These are phyloP conservation scores for Diprion similis DNA, from an alignment of 1,140 invertebrate species.

Conservation along the genomic window DNA sequence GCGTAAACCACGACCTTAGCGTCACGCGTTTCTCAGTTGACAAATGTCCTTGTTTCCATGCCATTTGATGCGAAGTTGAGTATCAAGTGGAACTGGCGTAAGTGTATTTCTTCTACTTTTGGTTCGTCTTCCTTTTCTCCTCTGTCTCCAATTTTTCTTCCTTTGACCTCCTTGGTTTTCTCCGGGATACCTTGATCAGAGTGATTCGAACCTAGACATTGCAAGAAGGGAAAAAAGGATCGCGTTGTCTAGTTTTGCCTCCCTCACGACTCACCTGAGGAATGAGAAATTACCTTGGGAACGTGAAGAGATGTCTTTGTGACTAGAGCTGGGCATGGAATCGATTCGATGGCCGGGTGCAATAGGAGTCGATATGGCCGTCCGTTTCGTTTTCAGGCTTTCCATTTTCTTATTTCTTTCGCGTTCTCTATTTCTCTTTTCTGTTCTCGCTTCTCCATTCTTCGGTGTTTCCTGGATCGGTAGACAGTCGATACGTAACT, in stretches of 20 bases:
- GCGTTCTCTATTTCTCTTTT: too few species aligned
- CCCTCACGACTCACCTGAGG: background rate
- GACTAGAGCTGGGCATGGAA: too few species aligned
- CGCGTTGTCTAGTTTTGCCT: background rate
- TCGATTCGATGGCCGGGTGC: too few species aligned
- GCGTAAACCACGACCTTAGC: background rate
- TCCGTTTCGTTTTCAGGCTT: too few species aligned
- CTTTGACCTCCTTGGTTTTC: background rate
- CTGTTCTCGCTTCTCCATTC: too few species aligned
- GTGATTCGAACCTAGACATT: background rate
- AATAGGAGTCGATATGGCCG: too few species aligned
- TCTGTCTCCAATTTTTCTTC: background rate
- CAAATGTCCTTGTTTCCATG: background rate
- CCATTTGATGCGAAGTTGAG: slow-evolving; percentile 1
- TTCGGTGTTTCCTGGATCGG: too few species aligned
- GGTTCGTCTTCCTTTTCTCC: background rate
- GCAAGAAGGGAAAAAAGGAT: background rate
- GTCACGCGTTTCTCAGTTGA: background rate
- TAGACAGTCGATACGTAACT: too few species aligned
- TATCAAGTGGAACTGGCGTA: background rate
- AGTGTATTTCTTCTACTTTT: background rate
- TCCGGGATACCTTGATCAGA: background rate
- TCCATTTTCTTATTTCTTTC: too few species aligned
- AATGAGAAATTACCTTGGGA: background rate
- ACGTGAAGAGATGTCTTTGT: too few species aligned